Percentiles rank a stretch among this genome's conserved stretches.
phyloP scores from a whole-genome alignment of 2,113 vertebrate species.

The Protobothrops mucrosquamatus region DNA sequence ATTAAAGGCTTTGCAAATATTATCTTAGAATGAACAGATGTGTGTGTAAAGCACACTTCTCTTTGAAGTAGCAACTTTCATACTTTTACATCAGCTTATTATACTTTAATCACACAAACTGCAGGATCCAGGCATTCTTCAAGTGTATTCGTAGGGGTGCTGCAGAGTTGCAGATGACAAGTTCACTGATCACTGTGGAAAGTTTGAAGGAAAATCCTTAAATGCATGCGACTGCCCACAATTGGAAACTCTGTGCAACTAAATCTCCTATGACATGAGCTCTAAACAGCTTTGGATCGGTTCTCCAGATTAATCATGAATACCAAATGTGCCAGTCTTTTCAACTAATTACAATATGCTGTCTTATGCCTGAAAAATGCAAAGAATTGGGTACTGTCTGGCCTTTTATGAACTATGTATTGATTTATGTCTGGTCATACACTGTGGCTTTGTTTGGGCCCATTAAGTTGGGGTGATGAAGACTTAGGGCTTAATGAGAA shows the following conservation, averaged over 20 bases:
- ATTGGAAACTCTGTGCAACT: background rate
- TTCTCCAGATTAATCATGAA: background rate
- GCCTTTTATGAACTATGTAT: background rate
- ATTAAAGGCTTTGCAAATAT: conserved; percentile 24
- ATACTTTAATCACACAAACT: background rate
- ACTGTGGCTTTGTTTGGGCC: background rate
- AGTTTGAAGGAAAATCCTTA: background rate
- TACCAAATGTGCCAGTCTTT: background rate
- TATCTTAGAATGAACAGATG: conserved; percentile 25
- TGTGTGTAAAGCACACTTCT: background rate
- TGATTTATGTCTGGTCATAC: background rate
- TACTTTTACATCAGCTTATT: conserved; percentile 2
- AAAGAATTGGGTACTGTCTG: background rate
- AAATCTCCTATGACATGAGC: background rate
- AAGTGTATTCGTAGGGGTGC: background rate
- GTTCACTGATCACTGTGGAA: background rate
- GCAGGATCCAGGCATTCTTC: background rate
- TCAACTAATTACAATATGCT: background rate
- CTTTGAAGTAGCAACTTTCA: background rate
- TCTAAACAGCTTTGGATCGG: background rate
- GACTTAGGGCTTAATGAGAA: background rate
- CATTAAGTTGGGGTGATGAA: background rate
- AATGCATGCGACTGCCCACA: background rate
- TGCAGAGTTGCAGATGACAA: background rate
- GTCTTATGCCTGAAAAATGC: background rate